phyloP scores from a whole-genome alignment of 2,797 vertebrate species.

The Pipistrellus nathusii region DNA sequence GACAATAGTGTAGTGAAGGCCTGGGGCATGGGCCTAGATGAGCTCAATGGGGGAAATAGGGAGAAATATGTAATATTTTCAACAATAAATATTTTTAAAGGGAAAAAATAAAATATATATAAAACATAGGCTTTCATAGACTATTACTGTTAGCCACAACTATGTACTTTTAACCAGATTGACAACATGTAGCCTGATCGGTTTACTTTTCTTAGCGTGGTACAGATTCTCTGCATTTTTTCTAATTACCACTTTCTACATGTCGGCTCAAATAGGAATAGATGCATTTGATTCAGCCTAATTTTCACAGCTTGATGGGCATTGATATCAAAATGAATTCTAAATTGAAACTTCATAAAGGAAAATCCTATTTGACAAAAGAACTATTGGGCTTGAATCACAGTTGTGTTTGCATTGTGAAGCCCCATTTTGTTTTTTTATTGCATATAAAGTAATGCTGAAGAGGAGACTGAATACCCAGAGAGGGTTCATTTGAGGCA shows the following conservation, averaged over 20 bases:
- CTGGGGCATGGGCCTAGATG: too few species aligned
- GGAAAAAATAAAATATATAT: not conserved
- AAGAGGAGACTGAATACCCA: slow-evolving; percentile 69
- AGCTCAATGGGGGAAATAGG: too few species aligned
- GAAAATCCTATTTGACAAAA: slow-evolving; percentile 70
- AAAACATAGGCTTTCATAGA: slow-evolving; percentile 25
- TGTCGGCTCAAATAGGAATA: slow-evolving; percentile 57
- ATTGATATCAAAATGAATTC: slow-evolving; percentile 75
- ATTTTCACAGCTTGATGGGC: slow-evolving; percentile 66
- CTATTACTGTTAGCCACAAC: not conserved
- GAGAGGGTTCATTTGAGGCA: slow-evolving; percentile 79
- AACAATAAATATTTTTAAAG: not conserved
- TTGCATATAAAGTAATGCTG: slow-evolving; percentile 75
- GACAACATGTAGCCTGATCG: not conserved
- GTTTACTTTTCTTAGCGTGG: slow-evolving; percentile 48
- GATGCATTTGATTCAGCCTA: slow-evolving; percentile 61
- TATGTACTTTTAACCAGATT: slow-evolving; percentile 16
- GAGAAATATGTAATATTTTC: too few species aligned
- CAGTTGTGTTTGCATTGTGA: slow-evolving; percentile 68
- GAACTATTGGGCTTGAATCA: slow-evolving; percentile 50
- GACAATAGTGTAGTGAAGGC: too few species aligned
- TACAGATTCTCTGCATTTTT: slow-evolving; percentile 59
- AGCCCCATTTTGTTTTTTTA: slow-evolving; percentile 67
- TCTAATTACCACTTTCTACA: slow-evolving; percentile 66
- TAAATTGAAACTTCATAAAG: slow-evolving; percentile 74